Base-by-base conservation (phyloP, 2,113 vertebrate species). In the Crotalus viridis region DNA sequence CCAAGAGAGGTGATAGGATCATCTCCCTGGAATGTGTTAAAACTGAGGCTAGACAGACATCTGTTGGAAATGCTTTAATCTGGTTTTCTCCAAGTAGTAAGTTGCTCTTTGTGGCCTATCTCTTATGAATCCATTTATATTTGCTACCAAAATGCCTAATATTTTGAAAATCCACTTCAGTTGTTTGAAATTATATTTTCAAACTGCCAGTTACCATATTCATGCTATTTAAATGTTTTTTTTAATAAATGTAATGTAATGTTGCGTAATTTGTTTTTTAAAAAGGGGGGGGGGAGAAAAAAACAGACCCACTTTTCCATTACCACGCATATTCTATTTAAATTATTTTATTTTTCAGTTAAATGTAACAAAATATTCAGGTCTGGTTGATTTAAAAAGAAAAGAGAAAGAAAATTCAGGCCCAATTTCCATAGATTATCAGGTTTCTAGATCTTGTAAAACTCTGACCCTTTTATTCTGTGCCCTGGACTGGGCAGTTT, bases 261-360 rank as follows among this genome's bases (percentile, higher is more conserved):
- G 69, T 81, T 33, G 15, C 39, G 7, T 81, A 39, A 81, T 81
- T 39, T 81, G 39, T 39, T 39, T 81, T 39, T 39, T 5, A 3
- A 19, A 74, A 74, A 33, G 3, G 15, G 2, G 4, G 7, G 6
- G 2, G 1, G 1, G 1, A 10, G 1, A 33, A 5, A 69, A 69
- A 33, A 19, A 7, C 69, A 81, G 33, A 3, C 69, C 6, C 15
- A 7, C 17, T 81, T 81, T 39, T 39, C 17, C 7, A 43, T 43
- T 43, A 81, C 6, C 33, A 21, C 0, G 0, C 21, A 17, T 43
- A 81, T 81, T n/a, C 13, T 39, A 17, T 81, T 81, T 39, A 81
- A 81, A 64, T 64, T 64, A 28, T 28, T 64, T n/a, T 55, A 15
- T 56, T 69, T 69, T 69, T 69, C 64, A 15, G 28, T 12, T 69